Evolutionary conservation across 2,113 vertebrate species (phyloP).

Genomic region (Labeo catla): DNA sequence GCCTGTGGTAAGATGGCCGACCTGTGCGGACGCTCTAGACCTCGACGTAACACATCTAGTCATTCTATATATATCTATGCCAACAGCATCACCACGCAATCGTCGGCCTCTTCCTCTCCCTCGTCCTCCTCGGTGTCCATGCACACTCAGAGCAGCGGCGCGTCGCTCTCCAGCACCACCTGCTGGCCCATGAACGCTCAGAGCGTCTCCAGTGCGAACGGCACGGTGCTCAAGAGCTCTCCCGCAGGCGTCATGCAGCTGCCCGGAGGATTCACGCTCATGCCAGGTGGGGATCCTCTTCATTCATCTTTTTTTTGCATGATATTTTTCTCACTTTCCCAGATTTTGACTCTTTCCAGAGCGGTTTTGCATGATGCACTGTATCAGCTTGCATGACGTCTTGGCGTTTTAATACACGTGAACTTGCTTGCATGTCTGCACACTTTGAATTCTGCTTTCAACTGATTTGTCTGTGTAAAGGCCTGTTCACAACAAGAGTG

Average conservation of each 20-base stretch:
- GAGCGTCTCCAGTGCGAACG: conserved; percentile 85
- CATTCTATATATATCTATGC: too few species aligned
- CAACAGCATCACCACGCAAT: too few species aligned
- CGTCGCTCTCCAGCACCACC: conserved; percentile 84
- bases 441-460: background rate
- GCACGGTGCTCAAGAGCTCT: conserved; percentile 86
- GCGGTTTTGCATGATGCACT: background rate
- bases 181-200: conserved; percentile 87
- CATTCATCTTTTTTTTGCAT: background rate
- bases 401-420: conserved; percentile 2
- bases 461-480: conserved; percentile 3
- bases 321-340: background rate
- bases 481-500: conserved; percentile 15
- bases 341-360: background rate
- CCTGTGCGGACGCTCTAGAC: too few species aligned
- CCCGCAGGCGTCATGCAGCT: conserved; percentile 86
- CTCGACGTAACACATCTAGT: too few species aligned
- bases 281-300: conserved; percentile 83
- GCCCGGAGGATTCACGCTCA: conserved; percentile 89
- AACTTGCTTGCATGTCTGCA: conserved; percentile 11
- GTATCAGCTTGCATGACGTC: background rate
- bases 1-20: too few species aligned
- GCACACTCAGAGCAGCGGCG: conserved; percentile 80
- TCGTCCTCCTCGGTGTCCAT: conserved; percentile 81
- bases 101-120: conserved; percentile 70